Evolutionary conservation across 2,797 vertebrate species (phyloP), one percentile per base, ranked within the genome.

Genomic region (Sebastes trivittatus): DNA sequence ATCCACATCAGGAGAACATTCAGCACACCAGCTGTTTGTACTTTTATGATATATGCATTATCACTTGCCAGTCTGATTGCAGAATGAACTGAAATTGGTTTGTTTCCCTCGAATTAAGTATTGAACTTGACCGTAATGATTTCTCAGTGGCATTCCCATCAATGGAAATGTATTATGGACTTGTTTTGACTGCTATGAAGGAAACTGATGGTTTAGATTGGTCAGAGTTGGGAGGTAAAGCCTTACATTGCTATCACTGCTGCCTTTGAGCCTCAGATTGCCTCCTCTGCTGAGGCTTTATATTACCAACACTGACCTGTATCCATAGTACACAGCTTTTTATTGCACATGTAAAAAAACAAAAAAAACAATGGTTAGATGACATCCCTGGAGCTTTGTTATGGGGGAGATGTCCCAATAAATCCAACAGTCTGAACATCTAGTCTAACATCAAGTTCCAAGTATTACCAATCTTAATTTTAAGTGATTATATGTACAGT

Each of bases 161-260:
- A 32, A 25, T 32, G 49, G 49, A 42, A 22, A 64, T 71, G 29
- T 66, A 5, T 71, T 60, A 16, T 63, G 34, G 46, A 42, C 54
- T 55, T 67, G 23, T 76, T 78, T 81, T n/a, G 59, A 52, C n/a
- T 55, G 30, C 11, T 67, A 25, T 77, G 46, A 72, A 34, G 62
- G 61, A 84, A 76, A 70, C 11, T 4, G 56, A 87, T 1, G 0
- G 20, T 62, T 60, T 16, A 72, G 38, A 61, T 63, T 46, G 23
- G 75, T 80, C 25, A 42, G 67, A 76, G 34, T 67, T 81, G 46
- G 65, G 78, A 80, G 82, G 75, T 91, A 38, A 90, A 85, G 91
- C 93, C 93, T 94, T 94, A 88, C 59, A 78, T 76, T 86, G 80
- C 72, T 89, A 60, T 92, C 87, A 90, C 88, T 88, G 91, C 91